A percentile compares a stretch with the other conserved stretches of the same genome.
Evolutionary conservation across 2,888 invertebrate species (phyloP).

Genomic region (Polydrusus pterygomalis): DNA sequence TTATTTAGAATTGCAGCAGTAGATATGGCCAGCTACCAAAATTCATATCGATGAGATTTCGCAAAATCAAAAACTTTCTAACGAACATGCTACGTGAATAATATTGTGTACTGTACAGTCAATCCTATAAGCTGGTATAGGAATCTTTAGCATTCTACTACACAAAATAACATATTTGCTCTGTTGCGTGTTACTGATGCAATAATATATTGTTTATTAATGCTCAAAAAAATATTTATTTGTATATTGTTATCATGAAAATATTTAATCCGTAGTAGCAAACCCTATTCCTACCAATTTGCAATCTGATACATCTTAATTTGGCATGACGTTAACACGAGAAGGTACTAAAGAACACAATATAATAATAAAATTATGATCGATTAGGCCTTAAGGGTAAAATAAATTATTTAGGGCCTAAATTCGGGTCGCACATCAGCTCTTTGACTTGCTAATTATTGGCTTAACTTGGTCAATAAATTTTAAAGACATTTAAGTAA

Average conservation of each 20-base stretch:
- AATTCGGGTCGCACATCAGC: slow-evolving; percentile 3
- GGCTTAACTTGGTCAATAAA: slow-evolving; percentile 5
- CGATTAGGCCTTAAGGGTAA: slow-evolving; percentile 7
- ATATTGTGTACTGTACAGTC: too few relatives aligned
- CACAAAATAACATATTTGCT: too few relatives aligned
- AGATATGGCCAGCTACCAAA: too few relatives aligned
- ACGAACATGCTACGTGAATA: too few relatives aligned
- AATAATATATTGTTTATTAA: neutral
- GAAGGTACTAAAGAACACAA: slow-evolving; percentile 1
- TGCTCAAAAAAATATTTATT: too few relatives aligned
- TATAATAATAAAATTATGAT: slow-evolving; percentile 17
- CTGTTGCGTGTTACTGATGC: too few relatives aligned
- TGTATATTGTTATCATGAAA: too few relatives aligned
- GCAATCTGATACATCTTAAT: neutral
- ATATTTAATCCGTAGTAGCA: neutral
- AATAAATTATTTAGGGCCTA: slow-evolving; percentile 17
- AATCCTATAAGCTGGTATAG: too few relatives aligned
- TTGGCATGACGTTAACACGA: neutral
- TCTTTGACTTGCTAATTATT: slow-evolving; percentile 21
- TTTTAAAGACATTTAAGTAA: neutral
- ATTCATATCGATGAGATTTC: too few relatives aligned
- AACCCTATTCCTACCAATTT: neutral
- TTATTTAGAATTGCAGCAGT: too few relatives aligned
- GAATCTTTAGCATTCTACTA: too few relatives aligned
- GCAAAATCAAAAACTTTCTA: too few relatives aligned